These are phyloP conservation scores for Epinotia bilunana DNA, from an alignment of 2,888 invertebrate genomes.

Conservation along the genomic window DNA sequence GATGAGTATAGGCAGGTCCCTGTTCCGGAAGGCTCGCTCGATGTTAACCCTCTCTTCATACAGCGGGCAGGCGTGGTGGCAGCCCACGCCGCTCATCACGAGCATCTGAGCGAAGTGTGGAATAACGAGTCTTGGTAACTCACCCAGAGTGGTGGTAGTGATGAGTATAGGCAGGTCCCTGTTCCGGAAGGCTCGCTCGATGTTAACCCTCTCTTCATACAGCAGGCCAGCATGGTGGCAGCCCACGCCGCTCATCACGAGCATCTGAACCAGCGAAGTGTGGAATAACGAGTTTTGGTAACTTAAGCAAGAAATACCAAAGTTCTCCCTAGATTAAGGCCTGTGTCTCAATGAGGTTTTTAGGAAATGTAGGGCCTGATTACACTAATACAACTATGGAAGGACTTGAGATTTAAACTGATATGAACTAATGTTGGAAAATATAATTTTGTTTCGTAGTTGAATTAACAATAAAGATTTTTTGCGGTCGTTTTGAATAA, in stretches of 20 bases:
- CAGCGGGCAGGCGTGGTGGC: slow-evolving; percentile 91
- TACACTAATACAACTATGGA: too few relatives aligned
- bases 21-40: slow-evolving; percentile 87
- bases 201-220: slow-evolving; percentile 85
- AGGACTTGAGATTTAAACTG: too few relatives aligned
- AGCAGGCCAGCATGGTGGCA: slow-evolving; percentile 92
- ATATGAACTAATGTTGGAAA: too few relatives aligned
- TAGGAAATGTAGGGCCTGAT: too few relatives aligned
- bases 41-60: slow-evolving; percentile 86
- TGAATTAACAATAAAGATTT: too few relatives aligned
- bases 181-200: slow-evolving; percentile 87
- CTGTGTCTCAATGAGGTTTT: too few relatives aligned
- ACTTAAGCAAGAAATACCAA: too few relatives aligned
- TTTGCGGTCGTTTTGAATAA: too few relatives aligned
- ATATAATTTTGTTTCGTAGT: too few relatives aligned
- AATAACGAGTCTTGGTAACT: slow-evolving; percentile 31
- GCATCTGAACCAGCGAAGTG: slow-evolving; percentile 57
- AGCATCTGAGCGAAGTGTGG: too few relatives aligned
- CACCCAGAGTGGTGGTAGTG: slow-evolving; percentile 87
- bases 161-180: slow-evolving; percentile 88
- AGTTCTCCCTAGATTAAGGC: too few relatives aligned
- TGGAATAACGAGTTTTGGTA: too few relatives aligned
- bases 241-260: slow-evolving; percentile 87
- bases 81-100: slow-evolving; percentile 87
- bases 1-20: slow-evolving; percentile 84